These are phyloP conservation scores for Myxocyprinus asiaticus DNA, from an alignment of 2,113 vertebrate species.

Conservation along the genomic window DNA sequence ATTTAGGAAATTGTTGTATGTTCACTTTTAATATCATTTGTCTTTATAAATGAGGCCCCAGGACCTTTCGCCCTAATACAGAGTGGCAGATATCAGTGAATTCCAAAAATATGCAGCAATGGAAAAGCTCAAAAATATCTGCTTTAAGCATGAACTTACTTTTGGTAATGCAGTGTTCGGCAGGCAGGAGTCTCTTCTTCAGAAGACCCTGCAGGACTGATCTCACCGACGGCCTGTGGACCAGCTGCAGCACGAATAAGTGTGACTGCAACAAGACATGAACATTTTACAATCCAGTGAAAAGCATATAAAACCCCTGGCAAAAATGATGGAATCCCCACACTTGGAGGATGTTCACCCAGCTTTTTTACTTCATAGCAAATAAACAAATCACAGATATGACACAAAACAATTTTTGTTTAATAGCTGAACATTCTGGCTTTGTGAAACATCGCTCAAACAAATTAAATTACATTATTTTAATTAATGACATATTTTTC, in stretches of 20 bases:
- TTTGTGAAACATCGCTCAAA: too few relatives aligned
- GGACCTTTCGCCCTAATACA: not conserved
- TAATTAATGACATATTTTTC: too few relatives aligned
- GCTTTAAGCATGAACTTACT: slow-evolving; percentile 73
- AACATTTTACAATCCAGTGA: slow-evolving; percentile 33
- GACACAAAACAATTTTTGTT: too few relatives aligned
- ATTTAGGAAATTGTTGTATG: too few relatives aligned
- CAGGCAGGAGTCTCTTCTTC: slow-evolving; percentile 97
- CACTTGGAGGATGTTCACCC: too few relatives aligned
- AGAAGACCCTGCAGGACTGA: slow-evolving; percentile 96
- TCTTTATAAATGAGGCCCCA: too few relatives aligned
- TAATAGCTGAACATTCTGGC: too few relatives aligned
- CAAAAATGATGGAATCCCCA: too few relatives aligned
- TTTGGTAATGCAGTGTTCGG: slow-evolving; percentile 99
- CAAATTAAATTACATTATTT: too few relatives aligned
- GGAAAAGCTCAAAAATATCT: not conserved
- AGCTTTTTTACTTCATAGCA: too few relatives aligned
- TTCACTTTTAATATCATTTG: too few relatives aligned
- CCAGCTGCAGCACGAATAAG: slow-evolving; percentile 98
- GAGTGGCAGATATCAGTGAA: not conserved
- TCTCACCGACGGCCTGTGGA: slow-evolving; percentile 95
- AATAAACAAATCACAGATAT: too few relatives aligned
- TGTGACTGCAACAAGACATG: slow-evolving; percentile 84
- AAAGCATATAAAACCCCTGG: slow-evolving; percentile 14
- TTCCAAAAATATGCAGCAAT: slow-evolving; percentile 3